These are phyloP conservation scores for Sitobion miscanthi DNA, from an alignment of 1,140 invertebrate species.

Conservation along the genomic window DNA sequence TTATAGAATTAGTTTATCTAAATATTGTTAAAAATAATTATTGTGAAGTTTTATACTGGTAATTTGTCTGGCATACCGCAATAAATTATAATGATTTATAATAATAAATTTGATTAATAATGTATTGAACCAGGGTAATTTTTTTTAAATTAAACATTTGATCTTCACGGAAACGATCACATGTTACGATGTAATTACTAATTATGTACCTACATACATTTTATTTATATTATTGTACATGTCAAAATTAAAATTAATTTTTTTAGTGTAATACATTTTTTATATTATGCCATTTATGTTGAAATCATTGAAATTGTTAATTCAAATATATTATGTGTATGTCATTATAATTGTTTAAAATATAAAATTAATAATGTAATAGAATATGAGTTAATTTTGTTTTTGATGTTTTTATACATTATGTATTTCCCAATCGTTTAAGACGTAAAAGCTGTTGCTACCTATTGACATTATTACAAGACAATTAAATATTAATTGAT, in stretches of 20 bases:
- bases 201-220: not conserved
- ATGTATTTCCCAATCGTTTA: not conserved
- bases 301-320: not conserved
- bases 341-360: not conserved
- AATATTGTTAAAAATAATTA: conserved; percentile 10
- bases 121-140: not conserved
- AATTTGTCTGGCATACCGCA: not conserved
- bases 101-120: not conserved
- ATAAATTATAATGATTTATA: not conserved
- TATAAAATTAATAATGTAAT: not conserved
- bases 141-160: not conserved
- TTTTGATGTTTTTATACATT: not conserved
- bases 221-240: not conserved
- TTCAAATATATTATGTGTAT: not conserved
- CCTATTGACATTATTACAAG: not conserved
- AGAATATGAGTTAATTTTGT: not conserved
- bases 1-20: not conserved
- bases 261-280: not conserved
- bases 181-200: not conserved
- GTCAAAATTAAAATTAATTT: not conserved
- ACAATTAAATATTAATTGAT: not conserved
- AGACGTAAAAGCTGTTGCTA: not conserved
- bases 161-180: not conserved
- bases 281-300: not conserved
- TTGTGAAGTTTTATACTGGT: not conserved